These are phyloP conservation scores for Pipistrellus pipistrellus DNA, from an alignment of 2,797 vertebrate species.

Conservation along the genomic window DNA sequence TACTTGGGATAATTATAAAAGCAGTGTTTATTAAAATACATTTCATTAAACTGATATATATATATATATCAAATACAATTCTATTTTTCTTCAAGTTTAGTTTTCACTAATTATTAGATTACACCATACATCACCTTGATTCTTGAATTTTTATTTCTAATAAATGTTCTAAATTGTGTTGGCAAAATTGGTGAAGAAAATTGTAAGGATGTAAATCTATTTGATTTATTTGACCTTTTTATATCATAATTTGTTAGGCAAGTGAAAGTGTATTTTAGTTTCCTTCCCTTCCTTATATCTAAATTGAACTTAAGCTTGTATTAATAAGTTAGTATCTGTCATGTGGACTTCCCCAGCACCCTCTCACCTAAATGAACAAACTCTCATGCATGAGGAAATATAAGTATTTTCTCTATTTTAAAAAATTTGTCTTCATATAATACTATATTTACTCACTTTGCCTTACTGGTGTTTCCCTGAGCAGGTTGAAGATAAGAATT, in stretches of 20 bases:
- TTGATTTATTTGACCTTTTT: constrained; percentile 39
- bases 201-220: not conserved
- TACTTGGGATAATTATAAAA: too few species aligned
- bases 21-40: too few species aligned
- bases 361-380: not conserved
- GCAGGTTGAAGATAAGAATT: not conserved
- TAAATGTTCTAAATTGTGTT: constrained; percentile 12
- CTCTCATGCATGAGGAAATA: not conserved
- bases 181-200: constrained; percentile 5
- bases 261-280: not conserved
- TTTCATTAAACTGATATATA: too few species aligned
- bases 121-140: not conserved
- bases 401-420: not conserved
- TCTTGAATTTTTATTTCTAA: not conserved
- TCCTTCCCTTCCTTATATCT: not conserved
- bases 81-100: not conserved
- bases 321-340: not conserved
- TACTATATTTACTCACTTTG: not conserved
- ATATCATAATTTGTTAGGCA: not conserved
- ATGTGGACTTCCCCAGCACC: not conserved
- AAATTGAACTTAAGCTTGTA: not conserved
- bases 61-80: not conserved
- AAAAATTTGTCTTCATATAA: not conserved
- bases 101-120: constrained; percentile 14
- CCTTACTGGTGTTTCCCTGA: not conserved